Percentiles rank a stretch among this genome's conserved stretches.
Conservation (phyloP, 2,113 vertebrate species). For the Lophotis ruficrista region DNA sequence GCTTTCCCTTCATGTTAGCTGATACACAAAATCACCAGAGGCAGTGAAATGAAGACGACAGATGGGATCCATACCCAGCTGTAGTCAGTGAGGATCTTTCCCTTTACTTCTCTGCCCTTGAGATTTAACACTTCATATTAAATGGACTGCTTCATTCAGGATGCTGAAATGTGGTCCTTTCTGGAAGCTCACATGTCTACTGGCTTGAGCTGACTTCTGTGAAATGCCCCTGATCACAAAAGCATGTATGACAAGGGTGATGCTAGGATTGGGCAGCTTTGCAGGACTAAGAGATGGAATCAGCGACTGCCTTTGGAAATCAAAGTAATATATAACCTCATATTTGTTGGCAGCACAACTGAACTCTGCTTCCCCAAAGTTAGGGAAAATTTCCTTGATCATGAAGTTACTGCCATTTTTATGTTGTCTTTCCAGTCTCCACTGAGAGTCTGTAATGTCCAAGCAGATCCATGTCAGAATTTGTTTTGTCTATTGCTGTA, state of each 20-base stretch:
- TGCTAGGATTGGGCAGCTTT: neutral
- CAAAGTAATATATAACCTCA: slow-evolving; percentile 30
- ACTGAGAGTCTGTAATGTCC: neutral
- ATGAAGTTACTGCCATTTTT: neutral
- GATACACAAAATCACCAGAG: neutral
- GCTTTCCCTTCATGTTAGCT: neutral
- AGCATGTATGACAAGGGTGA: neutral
- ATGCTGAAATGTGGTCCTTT: neutral
- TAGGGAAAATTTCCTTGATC: neutral
- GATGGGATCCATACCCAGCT: neutral
- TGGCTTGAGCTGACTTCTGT: neutral
- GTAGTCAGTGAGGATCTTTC: neutral
- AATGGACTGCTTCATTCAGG: neutral
- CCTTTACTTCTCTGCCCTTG: neutral
- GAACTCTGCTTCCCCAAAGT: neutral
- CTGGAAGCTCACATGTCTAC: neutral
- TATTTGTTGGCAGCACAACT: neutral
- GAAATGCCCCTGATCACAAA: neutral
- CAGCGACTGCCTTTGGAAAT: neutral
- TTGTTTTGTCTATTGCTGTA: neutral
- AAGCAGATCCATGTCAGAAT: neutral
- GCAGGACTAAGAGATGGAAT: neutral
- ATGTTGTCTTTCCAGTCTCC: neutral
- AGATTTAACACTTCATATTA: neutral
- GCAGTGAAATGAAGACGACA: neutral